Base-by-base conservation (phyloP, 2,113 vertebrate species). In the Eonycteris spelaea region DNA sequence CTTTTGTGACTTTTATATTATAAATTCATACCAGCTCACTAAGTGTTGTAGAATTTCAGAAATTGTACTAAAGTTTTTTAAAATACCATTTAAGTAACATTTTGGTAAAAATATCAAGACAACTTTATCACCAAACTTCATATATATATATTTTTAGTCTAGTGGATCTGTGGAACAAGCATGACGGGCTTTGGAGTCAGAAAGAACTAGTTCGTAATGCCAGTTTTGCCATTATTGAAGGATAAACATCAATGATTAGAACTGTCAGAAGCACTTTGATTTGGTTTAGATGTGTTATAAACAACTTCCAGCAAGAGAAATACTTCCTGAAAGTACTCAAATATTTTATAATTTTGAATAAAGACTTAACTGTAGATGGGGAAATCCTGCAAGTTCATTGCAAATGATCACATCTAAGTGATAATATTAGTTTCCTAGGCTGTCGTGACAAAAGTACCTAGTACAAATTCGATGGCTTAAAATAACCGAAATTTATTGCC, bases 191-290 rank as follows among this genome's bases (percentile, higher is more conserved):
- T 28, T 95, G 45, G 82, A 63, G 30, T 80, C 38, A 43, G 40
- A 86, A 65, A 90, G 51, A 83, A 43, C 21, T 82, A 61, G n/a
- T 45, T 85, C 13, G 26, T n/a, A n/a, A 38, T 82, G n/a, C 30
- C 26, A 82, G 16, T 53, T 94, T 80, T 65, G 26, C 24, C 18
- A 45, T 22, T 67, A 33, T 57, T 82, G 67, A 92, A 65, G 40
- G 92, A 83, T 92, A 28, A 82, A 80, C 10, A 71, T 73, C 51
- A 86, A 86, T 65, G 65, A 21, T 94, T 89, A 75, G 30, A 89
- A 24, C 57, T 59, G 18, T 91, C 45, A 53, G 68, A 65, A 93
- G 61, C 80, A 86, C 6, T 90, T 57, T 67, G 38, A 75, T 80
- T 92, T 93, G 45, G 65, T 65, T 95, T 43, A 43, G 0, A 45